These are phyloP conservation scores for Takifugu flavidus DNA, from an alignment of 2,113 vertebrate species.

Conservation along the genomic window DNA sequence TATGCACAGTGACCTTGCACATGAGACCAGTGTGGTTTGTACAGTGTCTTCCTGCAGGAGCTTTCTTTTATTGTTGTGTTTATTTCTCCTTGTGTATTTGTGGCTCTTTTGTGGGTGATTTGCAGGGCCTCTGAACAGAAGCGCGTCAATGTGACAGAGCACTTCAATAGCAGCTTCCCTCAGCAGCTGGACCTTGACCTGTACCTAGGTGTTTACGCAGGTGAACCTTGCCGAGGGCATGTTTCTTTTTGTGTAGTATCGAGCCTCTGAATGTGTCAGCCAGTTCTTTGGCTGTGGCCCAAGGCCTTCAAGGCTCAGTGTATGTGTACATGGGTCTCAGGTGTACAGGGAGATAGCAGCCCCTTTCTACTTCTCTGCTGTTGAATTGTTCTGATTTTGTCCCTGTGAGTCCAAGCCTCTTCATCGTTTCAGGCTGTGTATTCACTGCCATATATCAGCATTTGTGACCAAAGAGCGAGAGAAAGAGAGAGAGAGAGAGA, in stretches of 20 bases:
- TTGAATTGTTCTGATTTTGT: constrained; percentile 59
- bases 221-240: constrained; percentile 73
- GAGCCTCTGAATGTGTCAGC: constrained; percentile 51
- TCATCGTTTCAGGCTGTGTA: constrained; percentile 43
- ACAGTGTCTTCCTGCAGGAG: constrained; percentile 24
- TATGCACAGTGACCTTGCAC: constrained; percentile 59
- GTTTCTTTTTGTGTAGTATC: constrained; percentile 55
- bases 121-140: constrained; percentile 75
- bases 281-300: constrained; percentile 70
- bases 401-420: constrained; percentile 52
- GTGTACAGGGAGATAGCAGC: constrained; percentile 62
- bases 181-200: constrained; percentile 79
- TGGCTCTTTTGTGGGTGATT: constrained; percentile 57
- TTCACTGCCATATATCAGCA: constrained; percentile 37
- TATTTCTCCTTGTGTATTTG: constrained; percentile 63
- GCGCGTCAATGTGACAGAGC: constrained; percentile 60
- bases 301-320: constrained; percentile 73
- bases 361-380: constrained; percentile 53
- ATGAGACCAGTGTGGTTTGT: constrained; percentile 37
- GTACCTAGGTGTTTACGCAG: constrained; percentile 89
- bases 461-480: constrained; percentile 1
- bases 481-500: constrained; percentile 7
- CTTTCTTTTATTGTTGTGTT: constrained; percentile 50
- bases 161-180: constrained; percentile 60
- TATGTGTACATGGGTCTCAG: constrained; percentile 63